Conservation (phyloP, 2,888 invertebrate species). For the Eubasilissa splendida region DNA sequence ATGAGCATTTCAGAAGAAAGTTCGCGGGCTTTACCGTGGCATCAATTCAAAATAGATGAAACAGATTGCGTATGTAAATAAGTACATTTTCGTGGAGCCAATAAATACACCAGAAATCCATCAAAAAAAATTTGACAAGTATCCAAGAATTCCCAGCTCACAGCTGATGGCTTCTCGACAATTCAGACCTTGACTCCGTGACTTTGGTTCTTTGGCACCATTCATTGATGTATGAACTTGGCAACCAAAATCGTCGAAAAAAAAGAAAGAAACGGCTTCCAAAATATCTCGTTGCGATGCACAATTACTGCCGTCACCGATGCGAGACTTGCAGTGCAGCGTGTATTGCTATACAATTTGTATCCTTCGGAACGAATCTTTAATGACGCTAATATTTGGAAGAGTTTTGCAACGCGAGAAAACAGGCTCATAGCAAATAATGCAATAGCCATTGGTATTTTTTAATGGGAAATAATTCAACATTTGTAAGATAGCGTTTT, state of each 20-base stretch:
- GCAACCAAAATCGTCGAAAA: not conserved
- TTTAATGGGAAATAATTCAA: too few species aligned
- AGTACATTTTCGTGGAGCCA: not conserved
- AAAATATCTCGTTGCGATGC: not conserved
- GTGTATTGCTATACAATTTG: not conserved
- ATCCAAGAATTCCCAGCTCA: constrained; percentile 11
- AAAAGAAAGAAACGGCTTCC: constrained; percentile 6
- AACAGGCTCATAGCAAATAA: too few species aligned
- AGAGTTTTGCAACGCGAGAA: too few species aligned
- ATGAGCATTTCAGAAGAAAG: too few species aligned
- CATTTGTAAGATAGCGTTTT: too few species aligned
- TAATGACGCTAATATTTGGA: too few species aligned
- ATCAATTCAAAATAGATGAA: too few species aligned
- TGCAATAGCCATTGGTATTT: too few species aligned
- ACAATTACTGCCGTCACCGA: not conserved
- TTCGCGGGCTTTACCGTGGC: too few species aligned
- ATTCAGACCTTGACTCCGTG: constrained; percentile 10
- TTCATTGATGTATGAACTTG: constrained; percentile 7
- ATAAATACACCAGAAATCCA: not conserved
- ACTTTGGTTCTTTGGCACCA: constrained; percentile 9
- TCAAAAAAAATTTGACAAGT: constrained; percentile 8
- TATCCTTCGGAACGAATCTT: not conserved
- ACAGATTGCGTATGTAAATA: not conserved
- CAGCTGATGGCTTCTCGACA: constrained; percentile 8
- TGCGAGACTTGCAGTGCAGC: not conserved